A percentile compares a stretch with the other conserved stretches of the same genome.
Conservation (phyloP, 2,888 invertebrate species). For the Minunthozetes semirufus region DNA sequence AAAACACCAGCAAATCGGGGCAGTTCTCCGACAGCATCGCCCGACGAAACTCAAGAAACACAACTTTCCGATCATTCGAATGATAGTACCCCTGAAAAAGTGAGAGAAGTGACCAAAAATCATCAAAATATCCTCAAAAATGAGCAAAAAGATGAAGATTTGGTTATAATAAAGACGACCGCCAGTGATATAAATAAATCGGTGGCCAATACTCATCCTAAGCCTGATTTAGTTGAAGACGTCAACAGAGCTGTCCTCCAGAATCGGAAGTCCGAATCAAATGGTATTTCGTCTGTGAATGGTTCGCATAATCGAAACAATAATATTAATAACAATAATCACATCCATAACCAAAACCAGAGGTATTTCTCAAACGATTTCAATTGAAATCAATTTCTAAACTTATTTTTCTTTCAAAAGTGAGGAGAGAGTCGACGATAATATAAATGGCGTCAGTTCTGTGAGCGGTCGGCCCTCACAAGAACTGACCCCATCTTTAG, state of each 20-base stretch:
- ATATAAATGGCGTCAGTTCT: not conserved
- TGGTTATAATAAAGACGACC: constrained; percentile 1
- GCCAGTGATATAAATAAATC: too few relatives aligned
- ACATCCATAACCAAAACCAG: not conserved
- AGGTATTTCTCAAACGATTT: not conserved
- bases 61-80: not conserved
- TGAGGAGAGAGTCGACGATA: not conserved
- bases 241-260: constrained; percentile 5
- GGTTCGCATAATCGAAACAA: constrained; percentile 16
- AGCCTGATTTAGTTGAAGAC: constrained; percentile 29
- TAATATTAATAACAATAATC: constrained; percentile 6
- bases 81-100: not conserved
- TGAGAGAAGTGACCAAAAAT: not conserved
- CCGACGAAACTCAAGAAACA: constrained; percentile 1
- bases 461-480: not conserved
- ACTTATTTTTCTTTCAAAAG: not conserved
- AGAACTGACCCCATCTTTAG: not conserved
- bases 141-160: constrained; percentile 4
- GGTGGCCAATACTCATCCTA: not conserved
- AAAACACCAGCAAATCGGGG: constrained; percentile 20
- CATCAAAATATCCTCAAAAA: constrained; percentile 8
- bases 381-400: not conserved
- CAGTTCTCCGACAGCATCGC: not conserved
- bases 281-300: not conserved
- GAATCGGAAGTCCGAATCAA: not conserved